Base-by-base conservation (phyloP, 2,113 vertebrate species). In the Notothenia rossii region DNA sequence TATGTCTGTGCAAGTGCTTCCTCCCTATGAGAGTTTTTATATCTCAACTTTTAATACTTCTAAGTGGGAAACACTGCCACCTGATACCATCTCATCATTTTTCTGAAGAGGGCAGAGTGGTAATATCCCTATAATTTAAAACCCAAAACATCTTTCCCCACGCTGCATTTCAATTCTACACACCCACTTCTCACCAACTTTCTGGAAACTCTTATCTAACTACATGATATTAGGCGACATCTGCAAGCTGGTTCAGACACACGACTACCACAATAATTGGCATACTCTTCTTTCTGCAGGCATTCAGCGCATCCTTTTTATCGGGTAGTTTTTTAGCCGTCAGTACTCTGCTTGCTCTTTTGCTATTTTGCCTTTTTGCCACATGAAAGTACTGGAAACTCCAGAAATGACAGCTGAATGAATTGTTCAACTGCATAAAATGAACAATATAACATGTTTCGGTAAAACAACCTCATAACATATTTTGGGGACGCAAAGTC, bases 1-100 rank as follows among this genome's bases (percentile, higher is more conserved):
- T 74, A 22, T 77, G 22, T 50, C 72, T 54, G 65, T 10, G 46
- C 45, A 20, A 72, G 67, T 53, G 46, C 70, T 45, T 45, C 29
- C 17, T 48, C 22, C 7, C 10, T 10, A 14, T 55, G 63, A 60
- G n/a, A 63, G 33, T 33, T 82, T 69, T 68, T 60, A 40, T 54
- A 53, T 29, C 36, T 61, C 20, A 63, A 25, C 59, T 71, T 84
- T 63, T 56, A 54, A 25, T 59, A 9, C 53, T 63, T 68, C 2
- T 29, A 45, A 61, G 12, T 62, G 45, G 54, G 50, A 62, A 62
- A 20, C 68, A 53, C 20, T 18, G n/a, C 33, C 22, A 51, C 45
- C 22, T 56, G 33, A 72, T 49, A 29, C 20, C 25, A 18, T 60
- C 25, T 68, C 55, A 73, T 77, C 48, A 33, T 40, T 29, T 29